phyloP scores from a whole-genome alignment of 2,797 vertebrate species.

The Sorex maritimensis region DNA sequence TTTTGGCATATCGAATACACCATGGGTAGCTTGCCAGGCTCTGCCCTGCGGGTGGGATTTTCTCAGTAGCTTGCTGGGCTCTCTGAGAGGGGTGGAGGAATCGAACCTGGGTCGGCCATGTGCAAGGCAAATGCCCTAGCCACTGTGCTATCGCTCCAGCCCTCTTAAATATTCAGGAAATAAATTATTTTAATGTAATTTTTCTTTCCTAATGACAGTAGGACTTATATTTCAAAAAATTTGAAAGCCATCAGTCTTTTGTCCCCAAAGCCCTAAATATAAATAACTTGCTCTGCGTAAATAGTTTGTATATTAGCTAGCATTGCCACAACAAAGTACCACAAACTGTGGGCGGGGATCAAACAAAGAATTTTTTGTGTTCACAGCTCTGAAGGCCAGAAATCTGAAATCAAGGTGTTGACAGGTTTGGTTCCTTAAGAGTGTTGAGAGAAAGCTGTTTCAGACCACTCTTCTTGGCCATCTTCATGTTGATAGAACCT shows the following conservation, averaged over 20 bases:
- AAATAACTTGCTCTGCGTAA: not conserved
- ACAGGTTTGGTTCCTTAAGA: not conserved
- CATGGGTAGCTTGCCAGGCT: too few relatives aligned
- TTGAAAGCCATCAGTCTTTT: constrained; percentile 8
- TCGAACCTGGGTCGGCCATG: too few relatives aligned
- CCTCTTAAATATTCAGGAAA: not conserved
- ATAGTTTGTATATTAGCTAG: constrained; percentile 37
- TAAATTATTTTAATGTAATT: constrained; percentile 34
- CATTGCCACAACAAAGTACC: not conserved
- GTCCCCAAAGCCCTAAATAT: constrained; percentile 16
- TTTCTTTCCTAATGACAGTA: constrained; percentile 38
- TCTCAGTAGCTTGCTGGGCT: too few relatives aligned
- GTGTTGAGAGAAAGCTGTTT: not conserved
- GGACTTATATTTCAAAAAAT: constrained; percentile 56
- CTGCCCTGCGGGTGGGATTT: too few relatives aligned
- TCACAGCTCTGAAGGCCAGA: not conserved
- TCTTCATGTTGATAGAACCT: not conserved
- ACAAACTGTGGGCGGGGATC: not conserved
- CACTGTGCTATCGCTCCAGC: too few relatives aligned
- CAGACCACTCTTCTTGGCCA: not conserved
- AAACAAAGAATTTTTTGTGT: constrained; percentile 2
- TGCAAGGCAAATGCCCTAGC: too few relatives aligned
- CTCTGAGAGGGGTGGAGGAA: too few relatives aligned
- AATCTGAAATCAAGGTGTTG: constrained; percentile 6
- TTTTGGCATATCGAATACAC: too few relatives aligned